These are phyloP conservation scores for Gephyroberyx darwinii DNA, from an alignment of 2,797 vertebrate species.

Conservation along the genomic window DNA sequence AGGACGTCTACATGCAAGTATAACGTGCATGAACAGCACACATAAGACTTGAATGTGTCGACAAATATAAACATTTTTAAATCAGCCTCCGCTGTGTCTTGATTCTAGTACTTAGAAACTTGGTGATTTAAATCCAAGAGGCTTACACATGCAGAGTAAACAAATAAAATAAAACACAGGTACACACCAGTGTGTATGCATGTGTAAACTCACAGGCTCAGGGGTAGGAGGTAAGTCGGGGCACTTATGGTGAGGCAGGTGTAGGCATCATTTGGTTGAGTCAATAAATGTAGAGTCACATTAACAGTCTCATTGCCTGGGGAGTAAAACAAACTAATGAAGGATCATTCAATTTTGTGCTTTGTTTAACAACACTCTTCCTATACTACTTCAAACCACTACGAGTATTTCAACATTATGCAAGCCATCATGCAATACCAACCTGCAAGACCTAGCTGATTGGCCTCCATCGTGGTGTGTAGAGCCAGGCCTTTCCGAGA, in stretches of 20 bases:
- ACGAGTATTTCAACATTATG: not conserved
- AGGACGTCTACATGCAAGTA: constrained; percentile 66
- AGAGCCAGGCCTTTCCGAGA: constrained; percentile 58
- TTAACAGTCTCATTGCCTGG: constrained; percentile 60
- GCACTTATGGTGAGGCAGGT: constrained; percentile 80
- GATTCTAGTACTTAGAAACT: not conserved
- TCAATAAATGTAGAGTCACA: constrained; percentile 58
- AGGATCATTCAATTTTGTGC: not conserved
- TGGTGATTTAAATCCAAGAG: not conserved
- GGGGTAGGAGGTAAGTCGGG: constrained; percentile 71
- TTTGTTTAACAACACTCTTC: not conserved
- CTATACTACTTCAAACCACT: not conserved
- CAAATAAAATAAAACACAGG: not conserved
- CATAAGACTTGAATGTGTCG: not conserved
- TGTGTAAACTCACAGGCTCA: constrained; percentile 71
- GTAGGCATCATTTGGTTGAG: constrained; percentile 51
- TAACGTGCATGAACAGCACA: constrained; percentile 1
- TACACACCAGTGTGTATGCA: constrained; percentile 17
- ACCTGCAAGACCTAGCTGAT: constrained; percentile 79
- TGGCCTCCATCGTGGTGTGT: constrained; percentile 63
- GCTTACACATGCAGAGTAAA: not conserved
- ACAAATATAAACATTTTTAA: not conserved
- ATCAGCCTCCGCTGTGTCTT: not conserved
- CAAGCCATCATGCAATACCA: constrained; percentile 20
- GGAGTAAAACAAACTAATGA: constrained; percentile 12